Percentiles rank a stretch among this genome's conserved stretches.
These are phyloP conservation scores for Chaetophractus vellerosus DNA, from an alignment of 2,797 vertebrate genomes.

Conservation along the genomic window DNA sequence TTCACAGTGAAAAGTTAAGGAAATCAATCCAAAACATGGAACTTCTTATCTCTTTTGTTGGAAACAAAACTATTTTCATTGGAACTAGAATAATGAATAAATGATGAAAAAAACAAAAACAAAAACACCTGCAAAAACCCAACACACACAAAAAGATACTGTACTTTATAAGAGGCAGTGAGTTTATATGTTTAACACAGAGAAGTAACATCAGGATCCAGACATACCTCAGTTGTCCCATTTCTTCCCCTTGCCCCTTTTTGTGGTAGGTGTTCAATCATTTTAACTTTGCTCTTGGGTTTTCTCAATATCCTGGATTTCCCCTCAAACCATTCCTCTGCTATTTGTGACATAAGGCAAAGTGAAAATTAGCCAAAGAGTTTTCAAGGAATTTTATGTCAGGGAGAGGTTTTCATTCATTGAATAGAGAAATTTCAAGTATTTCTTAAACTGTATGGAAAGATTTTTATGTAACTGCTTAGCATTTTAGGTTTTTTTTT, in stretches of 20 bases:
- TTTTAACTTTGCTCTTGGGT: conserved; percentile 33
- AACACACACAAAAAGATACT: background rate
- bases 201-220: background rate
- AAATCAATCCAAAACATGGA: background rate
- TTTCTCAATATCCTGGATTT: conserved; percentile 20
- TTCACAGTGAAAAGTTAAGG: conserved; percentile 63
- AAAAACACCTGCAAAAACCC: background rate
- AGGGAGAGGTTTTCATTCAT: conserved; percentile 50
- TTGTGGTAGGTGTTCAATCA: background rate
- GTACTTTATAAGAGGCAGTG: background rate
- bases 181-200: background rate
- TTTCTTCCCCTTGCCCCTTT: background rate
- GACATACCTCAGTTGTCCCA: background rate
- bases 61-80: background rate
- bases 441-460: conserved; percentile 37
- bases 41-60: background rate
- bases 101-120: conserved; percentile 20
- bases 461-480: conserved; percentile 14
- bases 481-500: background rate
- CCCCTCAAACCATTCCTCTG: background rate
- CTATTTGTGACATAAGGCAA: background rate
- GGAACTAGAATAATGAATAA: conserved; percentile 24
- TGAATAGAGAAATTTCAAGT: background rate
- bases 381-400: conserved; percentile 20
- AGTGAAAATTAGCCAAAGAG: background rate